Evolutionary conservation across 1,140 invertebrate species (phyloP), one percentile per base, ranked within the genome.

Genomic region (Musca domestica): DNA sequence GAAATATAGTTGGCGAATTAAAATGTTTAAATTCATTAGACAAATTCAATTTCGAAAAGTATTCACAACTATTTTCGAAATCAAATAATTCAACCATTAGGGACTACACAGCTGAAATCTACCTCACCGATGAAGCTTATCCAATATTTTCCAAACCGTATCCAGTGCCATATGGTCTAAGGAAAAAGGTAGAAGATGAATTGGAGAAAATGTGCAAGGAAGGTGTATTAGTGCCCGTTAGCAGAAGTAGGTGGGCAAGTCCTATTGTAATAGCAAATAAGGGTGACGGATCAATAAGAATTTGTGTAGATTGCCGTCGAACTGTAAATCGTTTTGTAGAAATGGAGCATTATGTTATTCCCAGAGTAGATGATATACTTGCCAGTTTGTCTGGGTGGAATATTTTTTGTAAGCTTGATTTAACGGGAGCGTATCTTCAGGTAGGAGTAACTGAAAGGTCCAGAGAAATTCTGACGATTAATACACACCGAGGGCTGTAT

Each of bases 231-330:
- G 47, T 48, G 14, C 47, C 47, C 17, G 47, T 48, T n/a, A 48
- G 17, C 47, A 15, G 47, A 48, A 48, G 47, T 1, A 48, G 17
- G 47, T 48, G 15, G 17, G 47, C 52, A 15, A 56, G 52, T 56
- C 58, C 58, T 15, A 41, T 63, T n/a, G 58, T 63, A 14, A 27
- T 63, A 15, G 58, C 30, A 41, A 63, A 63, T 34, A 63, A 63
- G 20, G 58, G 30, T 30, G 30, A 63, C 30, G 58, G 30, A n/a
- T 14, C 14, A 14, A 63, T 63, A 34, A 63, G 58, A 63, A 14
- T 63, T 30, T 63, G 58, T 41, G 58, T 63, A n/a, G 4, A 22
- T n/a, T n/a, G n/a, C n/a, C n/a, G n/a, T n/a, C n/a, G n/a, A n/a
- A n/a, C n/a, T n/a, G n/a, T n/a, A n/a, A n/a, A n/a, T n/a, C n/a